phyloP scores from a whole-genome alignment of 92 coral and sea anemone genomes.

The Umimayanthus chanpuru region DNA sequence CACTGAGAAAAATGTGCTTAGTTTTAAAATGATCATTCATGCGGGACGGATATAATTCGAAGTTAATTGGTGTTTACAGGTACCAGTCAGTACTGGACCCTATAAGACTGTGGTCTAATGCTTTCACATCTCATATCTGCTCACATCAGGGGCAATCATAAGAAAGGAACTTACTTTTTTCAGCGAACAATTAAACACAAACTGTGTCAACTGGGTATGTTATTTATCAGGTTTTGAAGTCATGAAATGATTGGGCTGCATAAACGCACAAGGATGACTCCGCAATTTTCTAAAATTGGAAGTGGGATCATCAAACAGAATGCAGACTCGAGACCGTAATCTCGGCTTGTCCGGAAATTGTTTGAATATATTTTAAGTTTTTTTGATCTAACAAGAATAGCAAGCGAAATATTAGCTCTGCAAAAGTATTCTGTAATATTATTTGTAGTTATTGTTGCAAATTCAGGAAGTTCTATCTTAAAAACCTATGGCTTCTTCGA shows the following conservation, averaged over 20 bases:
- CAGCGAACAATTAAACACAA: not conserved
- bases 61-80: constrained; percentile 19
- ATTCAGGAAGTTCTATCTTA: too few species aligned
- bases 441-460: too few species aligned
- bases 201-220: not conserved
- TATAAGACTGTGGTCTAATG: not conserved
- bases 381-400: not conserved
- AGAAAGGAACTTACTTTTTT: not conserved
- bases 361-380: not conserved
- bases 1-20: not conserved
- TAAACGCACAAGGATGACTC: not conserved
- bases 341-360: not conserved
- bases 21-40: not conserved
- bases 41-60: not conserved
- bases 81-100: constrained; percentile 2
- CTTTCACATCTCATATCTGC: not conserved
- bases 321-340: not conserved
- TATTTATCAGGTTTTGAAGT: too few species aligned
- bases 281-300: constrained; percentile 8
- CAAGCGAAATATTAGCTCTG: not conserved
- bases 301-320: not conserved
- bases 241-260: not conserved
- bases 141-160: not conserved
- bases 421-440: too few species aligned
- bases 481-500: too few species aligned